Base-by-base conservation (phyloP, 2,888 invertebrate species). In the Tipula vernalis region DNA sequence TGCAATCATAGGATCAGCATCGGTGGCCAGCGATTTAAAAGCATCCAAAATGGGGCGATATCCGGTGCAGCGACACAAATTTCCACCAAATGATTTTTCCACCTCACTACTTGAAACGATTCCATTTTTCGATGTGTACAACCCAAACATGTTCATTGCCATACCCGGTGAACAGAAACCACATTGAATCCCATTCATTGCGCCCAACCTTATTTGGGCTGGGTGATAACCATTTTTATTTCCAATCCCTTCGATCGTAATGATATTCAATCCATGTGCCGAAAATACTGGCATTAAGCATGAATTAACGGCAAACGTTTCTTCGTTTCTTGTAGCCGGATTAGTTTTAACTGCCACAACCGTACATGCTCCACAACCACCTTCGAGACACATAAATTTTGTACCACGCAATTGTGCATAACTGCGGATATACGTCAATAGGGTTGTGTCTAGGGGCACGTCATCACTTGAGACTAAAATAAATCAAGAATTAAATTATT, bases 151-250 rank as follows among this genome's bases (percentile, higher is more conserved):
- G 86, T 87, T 88, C 87, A 88, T 88, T 0, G 88, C 91, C 94
- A 95, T 95, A 18, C 95, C 95, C 2, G 95, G 94, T n/a, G 94
- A 94, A 89, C 96, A 96, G 89, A 91, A 95, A 0, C 95, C 95
- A 89, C 95, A 95, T 89, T 95, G 95, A 0, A 94, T 93, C 0
- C 94, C 95, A 89, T 94, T 93, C 88, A 94, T 93, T 44, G 92
- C 91, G 0, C 94, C 94, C 36, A 95, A 90, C 5, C 93, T 90
- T 39, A 90, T 91, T 89, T 95, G 95, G 47, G 95, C 93, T 3
- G 93, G 92, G 88, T 95, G 94, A 89, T 95, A 95, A 8, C 94
- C 95, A 85, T 91, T 92, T 88, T 91, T 92, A 89, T 92, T 93
- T 1, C 95, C 95, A 47, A 95, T 90, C 0, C 95, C 95, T 90